Evolutionary conservation across 1,140 invertebrate genomes (phyloP).

Genomic region (Philopotamus ludificatus): DNA sequence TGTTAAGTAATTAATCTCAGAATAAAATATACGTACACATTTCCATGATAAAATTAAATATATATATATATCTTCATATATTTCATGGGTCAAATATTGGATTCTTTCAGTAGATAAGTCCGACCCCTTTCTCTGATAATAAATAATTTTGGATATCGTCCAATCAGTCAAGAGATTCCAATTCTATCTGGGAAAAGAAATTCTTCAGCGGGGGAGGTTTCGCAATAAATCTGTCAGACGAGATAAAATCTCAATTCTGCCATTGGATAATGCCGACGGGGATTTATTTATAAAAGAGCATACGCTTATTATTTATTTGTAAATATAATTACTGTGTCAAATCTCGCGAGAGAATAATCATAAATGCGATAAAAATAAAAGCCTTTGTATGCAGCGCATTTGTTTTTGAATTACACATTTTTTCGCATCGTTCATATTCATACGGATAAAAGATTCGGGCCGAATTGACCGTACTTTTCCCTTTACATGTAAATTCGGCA

Average conservation of each 20-base stretch:
- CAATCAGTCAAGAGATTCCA: not conserved
- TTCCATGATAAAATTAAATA: too few relatives aligned
- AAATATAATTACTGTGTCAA: not conserved
- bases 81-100: too few relatives aligned
- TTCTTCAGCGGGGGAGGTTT: not conserved
- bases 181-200: conserved; percentile 5
- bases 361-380: too few relatives aligned
- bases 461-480: conserved; percentile 9
- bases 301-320: not conserved
- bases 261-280: not conserved
- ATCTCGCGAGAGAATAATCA: too few relatives aligned
- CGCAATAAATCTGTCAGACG: conserved; percentile 11
- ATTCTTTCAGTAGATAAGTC: too few relatives aligned
- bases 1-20: too few relatives aligned
- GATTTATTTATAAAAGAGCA: not conserved
- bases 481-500: conserved; percentile 16
- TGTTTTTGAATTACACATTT: too few relatives aligned
- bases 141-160: not conserved
- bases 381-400: too few relatives aligned
- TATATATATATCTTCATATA: too few relatives aligned
- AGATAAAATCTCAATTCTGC: not conserved
- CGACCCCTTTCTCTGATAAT: too few relatives aligned
- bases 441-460: conserved; percentile 2
- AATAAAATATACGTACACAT: too few relatives aligned
- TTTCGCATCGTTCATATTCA: conserved; percentile 2